Evolutionary conservation across 2,113 vertebrate genomes (phyloP), one percentile per base, ranked within the genome.

Genomic region (Hypocryptadius cinnamomeus): DNA sequence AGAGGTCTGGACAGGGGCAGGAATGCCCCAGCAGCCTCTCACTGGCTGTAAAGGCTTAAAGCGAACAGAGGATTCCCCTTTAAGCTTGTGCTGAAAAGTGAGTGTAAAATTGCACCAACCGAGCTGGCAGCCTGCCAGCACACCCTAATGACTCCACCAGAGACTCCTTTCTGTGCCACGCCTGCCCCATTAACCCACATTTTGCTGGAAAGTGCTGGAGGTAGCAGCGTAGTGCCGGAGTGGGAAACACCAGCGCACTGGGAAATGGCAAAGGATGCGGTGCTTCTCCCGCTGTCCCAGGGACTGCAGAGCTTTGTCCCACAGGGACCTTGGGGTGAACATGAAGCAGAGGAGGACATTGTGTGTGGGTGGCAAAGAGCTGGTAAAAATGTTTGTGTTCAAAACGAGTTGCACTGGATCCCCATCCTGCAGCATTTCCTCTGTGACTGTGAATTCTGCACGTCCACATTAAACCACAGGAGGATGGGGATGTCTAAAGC

Each of bases 151-250:
- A 86, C 74, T 94, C 79, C 90, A 59, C 71, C 90, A 81, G 85
- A 93, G 81, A 79, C 59, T 85, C 53, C 82, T 72, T 64, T 44
- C 90, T n/a, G 82, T 90, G 92, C 95, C 93, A 90, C 88, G 83
- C 79, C 86, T 92, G 88, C 35, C 94, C 95, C 80, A 40, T 96
- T 97, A 96, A 96, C 92, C 93, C 95, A 84, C 88, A 69, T 92
- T 88, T 53, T 94, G 91, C 95, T 87, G 92, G 91, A 48, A 1
- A 10, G 23, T 16, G 74, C 85, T 11, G 60, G 33, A 47, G 30
- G 81, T 2, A 44, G 87, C 33, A 22, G 60, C 6, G 33, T 10
- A 61, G 48, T 2, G 8, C 33, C 10, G 1, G 44, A 71, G 54
- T 0, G 5, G 28, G 66, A 69, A 77, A 28, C 30, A 3, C 1